Evolutionary conservation across 2,113 vertebrate species (phyloP), one percentile per base, ranked within the genome.

Genomic region (Erythrolamprus reginae): DNA sequence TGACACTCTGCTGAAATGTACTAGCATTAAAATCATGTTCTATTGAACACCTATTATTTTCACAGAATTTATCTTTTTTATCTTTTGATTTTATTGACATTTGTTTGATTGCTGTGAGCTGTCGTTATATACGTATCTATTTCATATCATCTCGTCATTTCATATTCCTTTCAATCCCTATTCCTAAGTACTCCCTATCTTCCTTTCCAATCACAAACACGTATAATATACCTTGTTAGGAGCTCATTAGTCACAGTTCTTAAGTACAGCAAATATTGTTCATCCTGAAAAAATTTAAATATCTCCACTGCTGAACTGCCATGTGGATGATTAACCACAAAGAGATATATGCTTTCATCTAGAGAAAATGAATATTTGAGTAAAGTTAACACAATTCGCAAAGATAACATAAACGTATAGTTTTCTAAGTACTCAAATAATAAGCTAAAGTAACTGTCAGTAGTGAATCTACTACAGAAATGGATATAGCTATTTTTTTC

Each of bases 291-390:
- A 95, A 98, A 99, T 93, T 93, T 96, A 95, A 99, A 99, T 89
- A 98, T 89, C 92, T 99, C 98, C 28, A 99, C 96, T 0, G 98
- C 98, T 93, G 97, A 98, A 89, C 96, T 96, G 82, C 93, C 91
- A 28, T 98, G 93, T 91, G 98, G 98, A 92, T 99, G 99, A 96
- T 97, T 99, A 90, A 99, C 98, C 88, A 98, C 98, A 89, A 98
- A 99, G 65, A 99, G 97, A 94, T 99, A 98, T 50, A 98, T 94
- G 0, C 96, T 93, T 65, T 97, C 94, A 28, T 98, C 99, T 99
- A 95, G 61, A 33, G 47, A 70, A 90, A 61, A 47, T 84, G 86
- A 88, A 90, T 0, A 93, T 77, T 84, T 2, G 65, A 88, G 5
- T 92, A 61, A 92, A 85, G 50, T 90, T 85, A 4, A 13, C 5